phyloP scores from a whole-genome alignment of 2,888 invertebrate genomes.

The Drepana falcataria region DNA sequence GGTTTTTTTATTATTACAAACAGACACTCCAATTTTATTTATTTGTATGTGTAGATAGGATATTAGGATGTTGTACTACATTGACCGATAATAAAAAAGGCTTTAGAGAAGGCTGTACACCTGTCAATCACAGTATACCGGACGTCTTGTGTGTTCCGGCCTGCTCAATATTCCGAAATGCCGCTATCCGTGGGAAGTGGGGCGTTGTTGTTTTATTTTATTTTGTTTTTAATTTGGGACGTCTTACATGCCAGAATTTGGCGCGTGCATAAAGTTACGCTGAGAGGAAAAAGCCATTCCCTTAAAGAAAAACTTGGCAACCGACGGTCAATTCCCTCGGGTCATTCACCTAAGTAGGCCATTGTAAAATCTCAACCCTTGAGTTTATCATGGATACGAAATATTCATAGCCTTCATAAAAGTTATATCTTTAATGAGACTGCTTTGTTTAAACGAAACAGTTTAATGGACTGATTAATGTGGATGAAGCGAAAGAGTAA shows the following conservation, averaged over 20 bases:
- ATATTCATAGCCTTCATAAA: not conserved
- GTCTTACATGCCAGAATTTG: not conserved
- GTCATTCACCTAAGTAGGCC: not conserved
- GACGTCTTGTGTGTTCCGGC: not conserved
- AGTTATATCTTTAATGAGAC: not conserved
- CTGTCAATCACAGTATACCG: not conserved
- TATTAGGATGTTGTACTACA: too few species aligned
- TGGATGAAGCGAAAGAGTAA: too few species aligned
- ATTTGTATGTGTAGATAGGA: too few species aligned
- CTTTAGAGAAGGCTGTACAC: too few species aligned
- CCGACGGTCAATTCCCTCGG: not conserved
- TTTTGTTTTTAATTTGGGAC: not conserved
- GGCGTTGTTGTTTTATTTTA: not conserved
- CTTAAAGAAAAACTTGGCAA: not conserved
- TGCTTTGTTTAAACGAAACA: too few species aligned
- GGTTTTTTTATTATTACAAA: too few species aligned
- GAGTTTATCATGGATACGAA: not conserved
- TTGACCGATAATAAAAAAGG: too few species aligned
- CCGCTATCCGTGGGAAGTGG: not conserved
- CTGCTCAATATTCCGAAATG: not conserved
- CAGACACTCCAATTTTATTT: too few species aligned
- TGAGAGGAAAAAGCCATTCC: not conserved
- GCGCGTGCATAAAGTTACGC: not conserved
- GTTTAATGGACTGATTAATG: too few species aligned
- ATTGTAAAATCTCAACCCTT: not conserved